Percentiles rank a stretch among this genome's conserved stretches.
Conservation (phyloP, 2,113 vertebrate genomes). For the Forbesichthys agassizii region DNA sequence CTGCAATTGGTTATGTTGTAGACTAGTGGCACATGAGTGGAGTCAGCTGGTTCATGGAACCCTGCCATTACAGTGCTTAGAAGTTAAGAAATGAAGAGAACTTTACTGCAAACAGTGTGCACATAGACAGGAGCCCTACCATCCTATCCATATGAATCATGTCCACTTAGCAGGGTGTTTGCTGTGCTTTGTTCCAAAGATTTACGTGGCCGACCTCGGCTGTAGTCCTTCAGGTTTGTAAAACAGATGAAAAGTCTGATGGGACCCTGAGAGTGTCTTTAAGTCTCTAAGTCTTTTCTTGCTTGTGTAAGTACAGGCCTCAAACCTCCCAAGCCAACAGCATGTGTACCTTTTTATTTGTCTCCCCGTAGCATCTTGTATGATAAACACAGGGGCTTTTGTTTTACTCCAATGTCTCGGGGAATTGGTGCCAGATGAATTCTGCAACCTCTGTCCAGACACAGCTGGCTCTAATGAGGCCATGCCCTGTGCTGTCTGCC, state of each 20-base stretch:
- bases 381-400: conserved; percentile 58
- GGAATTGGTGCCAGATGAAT: conserved; percentile 55
- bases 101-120: conserved; percentile 43
- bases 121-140: conserved; percentile 22
- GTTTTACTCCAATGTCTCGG: conserved; percentile 47
- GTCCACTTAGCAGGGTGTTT: conserved; percentile 11
- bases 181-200: conserved; percentile 7
- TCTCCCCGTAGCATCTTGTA: conserved; percentile 15
- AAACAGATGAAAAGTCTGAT: neutral
- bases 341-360: conserved; percentile 11
- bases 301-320: neutral
- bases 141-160: conserved; percentile 23
- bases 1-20: conserved; percentile 49
- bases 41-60: conserved; percentile 52
- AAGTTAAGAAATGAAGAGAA: conserved; percentile 50
- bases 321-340: conserved; percentile 10
- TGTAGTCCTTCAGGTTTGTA: neutral
- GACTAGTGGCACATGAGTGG: conserved; percentile 47
- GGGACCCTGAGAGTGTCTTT: neutral
- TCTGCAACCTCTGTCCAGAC: conserved; percentile 38
- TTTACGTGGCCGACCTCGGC: conserved; percentile 5
- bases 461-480: conserved; percentile 67
- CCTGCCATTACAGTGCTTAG: conserved; percentile 44
- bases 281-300: neutral
- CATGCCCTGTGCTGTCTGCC: conserved; percentile 46